These are phyloP conservation scores for Dasypolia templi DNA, from an alignment of 2,888 invertebrate species.

Conservation along the genomic window DNA sequence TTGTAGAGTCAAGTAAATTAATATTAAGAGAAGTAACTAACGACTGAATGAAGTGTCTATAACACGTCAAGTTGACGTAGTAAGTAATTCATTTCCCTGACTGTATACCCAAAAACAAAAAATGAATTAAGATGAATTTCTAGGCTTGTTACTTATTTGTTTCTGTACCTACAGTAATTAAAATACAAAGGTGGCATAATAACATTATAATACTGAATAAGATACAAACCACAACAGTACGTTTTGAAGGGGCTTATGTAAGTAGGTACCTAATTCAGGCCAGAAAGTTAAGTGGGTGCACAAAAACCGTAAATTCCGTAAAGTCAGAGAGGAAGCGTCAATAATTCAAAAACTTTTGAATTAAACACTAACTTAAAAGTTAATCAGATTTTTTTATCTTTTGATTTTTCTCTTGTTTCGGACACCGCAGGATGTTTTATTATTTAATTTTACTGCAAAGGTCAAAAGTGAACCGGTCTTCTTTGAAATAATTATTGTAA, in stretches of 20 bases:
- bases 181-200: constrained; percentile 37
- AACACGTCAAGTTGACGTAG: not conserved
- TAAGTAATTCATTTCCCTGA: not conserved
- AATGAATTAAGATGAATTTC: not conserved
- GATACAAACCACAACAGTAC: constrained; percentile 37
- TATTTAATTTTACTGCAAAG: not conserved
- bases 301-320: constrained; percentile 27
- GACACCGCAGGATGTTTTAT: not conserved
- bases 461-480: not conserved
- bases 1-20: not conserved
- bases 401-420: constrained; percentile 14
- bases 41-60: not conserved
- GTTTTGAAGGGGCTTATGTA: constrained; percentile 48
- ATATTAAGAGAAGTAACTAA: too few relatives aligned
- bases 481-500: not conserved
- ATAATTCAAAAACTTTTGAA: constrained; percentile 50
- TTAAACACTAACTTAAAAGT: constrained; percentile 16
- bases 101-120: not conserved
- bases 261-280: constrained; percentile 34
- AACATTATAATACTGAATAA: constrained; percentile 52
- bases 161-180: constrained; percentile 1
- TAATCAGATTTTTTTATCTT: constrained; percentile 13
- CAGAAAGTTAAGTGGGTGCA: constrained; percentile 7
- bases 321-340: constrained; percentile 28
- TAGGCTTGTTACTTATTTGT: not conserved